Conservation (phyloP, 2,888 invertebrate genomes). For the Didymodactylos carnosus region DNA sequence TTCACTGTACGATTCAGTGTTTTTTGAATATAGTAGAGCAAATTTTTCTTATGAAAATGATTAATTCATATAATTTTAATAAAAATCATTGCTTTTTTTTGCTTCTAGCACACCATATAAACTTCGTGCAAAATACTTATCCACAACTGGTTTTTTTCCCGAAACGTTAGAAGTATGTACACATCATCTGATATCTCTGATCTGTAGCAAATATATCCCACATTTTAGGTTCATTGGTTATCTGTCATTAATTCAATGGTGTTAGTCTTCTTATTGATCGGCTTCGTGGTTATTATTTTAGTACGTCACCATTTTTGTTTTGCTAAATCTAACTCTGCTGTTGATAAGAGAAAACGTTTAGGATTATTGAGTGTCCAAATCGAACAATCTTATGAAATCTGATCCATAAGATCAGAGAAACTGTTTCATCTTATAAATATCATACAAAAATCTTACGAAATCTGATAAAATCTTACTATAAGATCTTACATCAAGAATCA, state of each 20-base stretch:
- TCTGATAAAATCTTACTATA: too few relatives aligned
- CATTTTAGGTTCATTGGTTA: slow-evolving; percentile 38
- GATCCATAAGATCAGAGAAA: too few relatives aligned
- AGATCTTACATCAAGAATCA: too few relatives aligned
- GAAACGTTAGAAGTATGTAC: slow-evolving; percentile 34
- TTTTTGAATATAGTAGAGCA: too few relatives aligned
- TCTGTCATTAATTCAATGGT: slow-evolving; percentile 40
- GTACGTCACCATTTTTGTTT: slow-evolving; percentile 23
- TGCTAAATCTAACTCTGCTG: neutral
- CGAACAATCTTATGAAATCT: too few relatives aligned
- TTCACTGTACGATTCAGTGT: too few relatives aligned
- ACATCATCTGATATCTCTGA: neutral
- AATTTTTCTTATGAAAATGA: too few relatives aligned
- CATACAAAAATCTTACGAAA: too few relatives aligned
- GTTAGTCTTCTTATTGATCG: slow-evolving; percentile 37
- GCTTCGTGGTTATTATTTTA: slow-evolving; percentile 38
- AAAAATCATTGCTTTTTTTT: slow-evolving; percentile 2
- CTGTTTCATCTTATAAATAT: too few relatives aligned
- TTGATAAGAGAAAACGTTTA: neutral
- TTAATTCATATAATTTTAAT: too few relatives aligned
- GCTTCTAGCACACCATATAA: slow-evolving; percentile 29
- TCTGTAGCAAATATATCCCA: neutral
- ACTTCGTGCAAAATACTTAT: slow-evolving; percentile 29
- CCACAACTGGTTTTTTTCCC: slow-evolving; percentile 36
- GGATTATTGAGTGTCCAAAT: neutral